Percentiles rank a stretch among this genome's conserved stretches.
Evolutionary conservation across 1,140 invertebrate genomes (phyloP).

Genomic region (Ctenoplectra terminalis): DNA sequence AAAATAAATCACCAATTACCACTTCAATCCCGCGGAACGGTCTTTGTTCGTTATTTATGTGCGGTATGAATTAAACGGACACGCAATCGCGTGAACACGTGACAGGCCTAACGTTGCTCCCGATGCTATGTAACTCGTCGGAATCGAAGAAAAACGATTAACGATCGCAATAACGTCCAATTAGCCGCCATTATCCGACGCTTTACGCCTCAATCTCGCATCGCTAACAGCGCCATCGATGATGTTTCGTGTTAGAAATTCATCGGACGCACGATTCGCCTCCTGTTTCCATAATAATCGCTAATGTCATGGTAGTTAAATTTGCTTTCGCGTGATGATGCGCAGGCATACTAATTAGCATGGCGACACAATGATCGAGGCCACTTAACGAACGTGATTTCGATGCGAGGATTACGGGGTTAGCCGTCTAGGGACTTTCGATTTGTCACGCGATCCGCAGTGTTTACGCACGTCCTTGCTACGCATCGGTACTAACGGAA

Average conservation of each 20-base stretch:
- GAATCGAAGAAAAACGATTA: neutral
- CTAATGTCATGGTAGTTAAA: slow-evolving; percentile 60
- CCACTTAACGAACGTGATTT: slow-evolving; percentile 25
- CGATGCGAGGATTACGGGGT: neutral
- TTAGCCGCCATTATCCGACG: neutral
- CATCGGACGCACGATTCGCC: slow-evolving; percentile 21
- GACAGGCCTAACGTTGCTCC: neutral
- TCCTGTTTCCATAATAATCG: slow-evolving; percentile 11
- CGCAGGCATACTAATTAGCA: slow-evolving; percentile 50
- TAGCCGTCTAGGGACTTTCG: neutral
- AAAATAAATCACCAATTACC: slow-evolving; percentile 40
- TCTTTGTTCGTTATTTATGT: slow-evolving; percentile 23
- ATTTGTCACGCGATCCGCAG: neutral
- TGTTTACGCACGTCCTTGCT: neutral
- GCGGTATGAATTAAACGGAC: neutral
- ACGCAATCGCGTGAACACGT: neutral
- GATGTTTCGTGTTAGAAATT: slow-evolving; percentile 38
- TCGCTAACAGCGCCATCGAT: neutral
- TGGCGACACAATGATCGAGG: slow-evolving; percentile 43
- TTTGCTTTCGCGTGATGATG: slow-evolving; percentile 33
- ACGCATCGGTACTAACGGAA: neutral
- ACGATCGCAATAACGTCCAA: slow-evolving; percentile 17
- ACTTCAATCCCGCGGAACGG: slow-evolving; percentile 1
- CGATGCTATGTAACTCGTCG: neutral
- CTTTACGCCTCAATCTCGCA: neutral